Base-by-base conservation (phyloP, 2,888 invertebrate species). In the Amiota mariae region DNA sequence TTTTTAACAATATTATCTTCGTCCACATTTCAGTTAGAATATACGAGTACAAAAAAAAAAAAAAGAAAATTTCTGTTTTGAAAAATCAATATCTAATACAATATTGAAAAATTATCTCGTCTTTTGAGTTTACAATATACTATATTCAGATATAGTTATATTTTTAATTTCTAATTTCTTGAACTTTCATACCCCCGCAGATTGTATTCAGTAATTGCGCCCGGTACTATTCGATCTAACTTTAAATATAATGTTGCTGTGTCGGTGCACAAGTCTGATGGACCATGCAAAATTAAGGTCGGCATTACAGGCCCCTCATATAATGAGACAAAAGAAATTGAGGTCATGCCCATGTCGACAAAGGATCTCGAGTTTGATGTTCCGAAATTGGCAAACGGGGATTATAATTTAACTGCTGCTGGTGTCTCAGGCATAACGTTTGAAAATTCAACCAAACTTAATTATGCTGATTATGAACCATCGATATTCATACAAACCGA, bases 401-500 rank as follows among this genome's bases (percentile, higher is more conserved):
- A 81, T n/a, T 89, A 88, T 72, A 86, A 86, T 64, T 74, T 89
- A 36, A 87, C 84, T 13, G 88, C 87, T 1, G 79, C 76, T 12
- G 96, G 96, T 11, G 90, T 93, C 46, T 92, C 94, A 6, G 96
- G 96, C 3, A 91, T 95, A 18, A 91, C 92, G 75, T 97, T 97
- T 88, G 91, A 92, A 63, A 93, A 95, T 77, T 92, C 94, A n/a
- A 94, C 94, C 1, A 92, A 92, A 10, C 88, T 97, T 70, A 91
- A 93, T 63, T 95, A 94, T 89, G 92, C 94, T 59, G 93, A 93
- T 76, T 95, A 97, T 86, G 79, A 79, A 54, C 77, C 81, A 8
- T 95, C 96, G 12, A 92, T 97, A 13, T 95, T 97, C 85, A 93
- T 98, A 77, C 97, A 98, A 89, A 97, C 97, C 0, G 98, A 98